Evolutionary conservation across 2,113 vertebrate species (phyloP).

Genomic region (Murina feae): DNA sequence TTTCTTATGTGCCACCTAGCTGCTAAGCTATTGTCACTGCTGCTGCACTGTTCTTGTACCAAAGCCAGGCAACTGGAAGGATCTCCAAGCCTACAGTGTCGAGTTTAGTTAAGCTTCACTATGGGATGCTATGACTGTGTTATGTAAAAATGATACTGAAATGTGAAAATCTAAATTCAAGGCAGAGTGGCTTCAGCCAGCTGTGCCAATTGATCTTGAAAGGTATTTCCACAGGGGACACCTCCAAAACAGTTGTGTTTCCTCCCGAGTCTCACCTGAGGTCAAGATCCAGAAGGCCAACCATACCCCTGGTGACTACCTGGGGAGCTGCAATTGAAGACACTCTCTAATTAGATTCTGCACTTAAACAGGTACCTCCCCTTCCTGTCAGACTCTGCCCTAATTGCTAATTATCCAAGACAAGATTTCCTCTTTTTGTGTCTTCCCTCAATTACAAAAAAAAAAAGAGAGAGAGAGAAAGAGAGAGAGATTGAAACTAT

Average conservation of each 20-base stretch:
- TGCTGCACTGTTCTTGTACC: not conserved
- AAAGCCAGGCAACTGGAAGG: accelerated
- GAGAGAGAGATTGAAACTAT: not conserved
- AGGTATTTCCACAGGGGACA: not conserved
- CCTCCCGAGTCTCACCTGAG: not conserved
- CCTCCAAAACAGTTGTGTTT: not conserved
- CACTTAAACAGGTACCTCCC: not conserved
- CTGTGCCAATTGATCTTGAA: not conserved
- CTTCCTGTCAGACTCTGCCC: not conserved
- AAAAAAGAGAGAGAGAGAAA: too few species aligned
- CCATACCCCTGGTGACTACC: not conserved
- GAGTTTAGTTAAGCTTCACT: not conserved
- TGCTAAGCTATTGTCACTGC: not conserved
- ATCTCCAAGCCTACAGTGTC: not conserved
- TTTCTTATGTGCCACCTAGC: too few species aligned
- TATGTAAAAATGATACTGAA: not conserved
- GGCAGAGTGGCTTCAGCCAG: not conserved
- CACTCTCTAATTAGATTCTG: not conserved
- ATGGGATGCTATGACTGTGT: not conserved
- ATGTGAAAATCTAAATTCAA: not conserved
- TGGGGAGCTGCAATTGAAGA: not conserved
- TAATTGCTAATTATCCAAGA: slow-evolving; percentile 1
- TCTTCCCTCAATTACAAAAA: not conserved
- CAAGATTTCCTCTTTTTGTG: not conserved
- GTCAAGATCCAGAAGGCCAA: not conserved